A percentile compares a stretch with the other conserved stretches of the same genome.
These are phyloP conservation scores for Aphyosemion australe DNA, from an alignment of 2,113 vertebrate genomes.

Conservation along the genomic window DNA sequence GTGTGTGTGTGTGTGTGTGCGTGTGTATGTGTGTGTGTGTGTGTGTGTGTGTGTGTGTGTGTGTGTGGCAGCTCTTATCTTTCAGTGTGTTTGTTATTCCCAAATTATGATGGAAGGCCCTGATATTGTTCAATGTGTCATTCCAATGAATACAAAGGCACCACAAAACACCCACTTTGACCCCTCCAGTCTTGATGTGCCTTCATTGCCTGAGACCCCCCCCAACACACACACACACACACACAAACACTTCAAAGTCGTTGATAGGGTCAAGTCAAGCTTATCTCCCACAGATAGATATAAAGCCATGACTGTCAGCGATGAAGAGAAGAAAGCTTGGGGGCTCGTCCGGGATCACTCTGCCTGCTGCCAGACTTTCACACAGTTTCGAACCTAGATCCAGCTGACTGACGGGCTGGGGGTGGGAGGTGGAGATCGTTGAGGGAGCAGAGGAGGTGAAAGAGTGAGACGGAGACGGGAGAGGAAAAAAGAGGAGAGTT, in stretches of 20 bases:
- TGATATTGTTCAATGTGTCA: slow-evolving; percentile 11
- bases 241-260: slow-evolving; percentile 11
- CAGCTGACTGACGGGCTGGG: slow-evolving; percentile 11
- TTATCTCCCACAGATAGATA: slow-evolving; percentile 50
- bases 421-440: background rate
- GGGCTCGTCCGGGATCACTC: slow-evolving; percentile 46
- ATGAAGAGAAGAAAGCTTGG: slow-evolving; percentile 42
- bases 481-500: slow-evolving; percentile 43
- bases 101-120: background rate
- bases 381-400: slow-evolving; percentile 32
- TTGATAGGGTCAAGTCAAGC: slow-evolving; percentile 52
- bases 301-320: slow-evolving; percentile 38
- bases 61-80: background rate
- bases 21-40: background rate
- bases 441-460: slow-evolving; percentile 28
- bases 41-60: background rate
- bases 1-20: background rate
- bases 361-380: slow-evolving; percentile 19
- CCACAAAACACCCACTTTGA: no score
- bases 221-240: background rate
- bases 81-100: background rate
- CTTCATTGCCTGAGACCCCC: background rate
- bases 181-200: no score
- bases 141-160: slow-evolving; percentile 11
- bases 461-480: slow-evolving; percentile 24